Evolutionary conservation across 1,140 invertebrate genomes (phyloP).

Genomic region (Drosophila baimaii): DNA sequence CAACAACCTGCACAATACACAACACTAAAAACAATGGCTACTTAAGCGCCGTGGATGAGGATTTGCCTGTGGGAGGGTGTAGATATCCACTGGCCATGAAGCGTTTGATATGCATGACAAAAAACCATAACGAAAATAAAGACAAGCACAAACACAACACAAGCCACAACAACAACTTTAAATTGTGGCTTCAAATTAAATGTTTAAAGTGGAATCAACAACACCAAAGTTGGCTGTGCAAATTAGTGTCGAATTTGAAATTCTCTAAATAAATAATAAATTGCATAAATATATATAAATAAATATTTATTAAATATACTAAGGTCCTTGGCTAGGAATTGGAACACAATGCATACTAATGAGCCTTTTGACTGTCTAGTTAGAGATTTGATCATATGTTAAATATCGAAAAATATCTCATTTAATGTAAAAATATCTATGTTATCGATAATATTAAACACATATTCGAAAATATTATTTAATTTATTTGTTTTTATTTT

Average conservation of each 20-base stretch:
- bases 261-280: background rate
- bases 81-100: slow-evolving; percentile 49
- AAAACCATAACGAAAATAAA: slow-evolving; percentile 43
- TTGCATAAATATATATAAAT: no score
- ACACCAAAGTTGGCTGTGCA: background rate
- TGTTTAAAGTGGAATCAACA: slow-evolving; percentile 42
- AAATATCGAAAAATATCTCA: no score
- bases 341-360: no score
- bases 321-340: no score
- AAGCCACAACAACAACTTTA: slow-evolving; percentile 41
- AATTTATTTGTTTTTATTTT: no score
- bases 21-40: slow-evolving; percentile 75
- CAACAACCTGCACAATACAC: slow-evolving; percentile 38
- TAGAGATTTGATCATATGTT: no score
- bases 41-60: slow-evolving; percentile 54
- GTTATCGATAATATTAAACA: no score
- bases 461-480: no score
- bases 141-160: slow-evolving; percentile 10
- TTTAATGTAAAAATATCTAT: no score
- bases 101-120: slow-evolving; percentile 58
- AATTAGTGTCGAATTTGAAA: background rate
- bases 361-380: no score
- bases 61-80: slow-evolving; percentile 2
- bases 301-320: no score
- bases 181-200: slow-evolving; percentile 65